Evolutionary conservation across 1,140 invertebrate species (phyloP), one percentile per base, ranked within the genome.

Genomic region (Oscheius sp.): DNA sequence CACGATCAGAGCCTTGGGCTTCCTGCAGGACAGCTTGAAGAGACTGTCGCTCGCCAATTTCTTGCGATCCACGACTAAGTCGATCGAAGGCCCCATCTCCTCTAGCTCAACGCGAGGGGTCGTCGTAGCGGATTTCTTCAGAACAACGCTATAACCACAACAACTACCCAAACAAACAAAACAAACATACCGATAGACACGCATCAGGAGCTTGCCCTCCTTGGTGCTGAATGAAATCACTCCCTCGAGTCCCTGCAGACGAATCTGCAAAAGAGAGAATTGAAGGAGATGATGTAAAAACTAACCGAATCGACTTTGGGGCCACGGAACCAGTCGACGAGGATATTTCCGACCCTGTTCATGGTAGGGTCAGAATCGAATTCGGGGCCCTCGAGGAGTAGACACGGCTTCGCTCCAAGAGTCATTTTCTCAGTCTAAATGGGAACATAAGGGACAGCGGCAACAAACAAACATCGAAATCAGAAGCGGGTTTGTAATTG

Each of bases 1-100:
- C 85, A 90, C 89, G 87, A 91, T 93, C 0, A 93, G 85, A 85
- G 90, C 89, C 80, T 90, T 92, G 1, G 95, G 93, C 85, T 91
- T 89, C 78, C 90, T 92, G 76, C 91, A 91, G 1, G 95, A 89
- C 82, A 90, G 88, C 82, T 94, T 97, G 85, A 91, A 95, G 0
- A 97, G 85, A 85, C 95, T 92, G 79, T 92, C 91, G 0, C 93
- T 92, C 0, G 93, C 93, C 38, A 97, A 86, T 86, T 93, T 93
- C 1, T 89, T 91, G 78, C 96, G 88, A 73, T 93, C 88, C 0
- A 97, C 81, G 28, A 88, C 87, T 49, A 98, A 91, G 86, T 97
- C 92, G 75, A 94, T 88, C n/a, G 91, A 90, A 52, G 96, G 96
- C 35, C 94, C 94, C 79, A 96, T 94, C 88, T 97, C 94, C 84